These are phyloP conservation scores for Fissipunctia ypsillon DNA, from an alignment of 2,888 invertebrate genomes.

Conservation along the genomic window DNA sequence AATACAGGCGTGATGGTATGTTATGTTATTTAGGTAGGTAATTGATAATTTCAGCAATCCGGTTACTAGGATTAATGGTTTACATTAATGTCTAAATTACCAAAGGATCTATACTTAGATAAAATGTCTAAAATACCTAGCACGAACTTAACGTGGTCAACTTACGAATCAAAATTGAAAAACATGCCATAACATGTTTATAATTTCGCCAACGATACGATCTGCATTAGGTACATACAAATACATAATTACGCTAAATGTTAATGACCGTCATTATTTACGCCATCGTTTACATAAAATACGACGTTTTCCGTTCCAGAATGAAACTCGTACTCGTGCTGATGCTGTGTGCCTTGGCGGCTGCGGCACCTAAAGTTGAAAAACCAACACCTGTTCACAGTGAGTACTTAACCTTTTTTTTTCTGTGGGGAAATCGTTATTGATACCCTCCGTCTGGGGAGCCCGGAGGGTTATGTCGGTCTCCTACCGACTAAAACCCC, in stretches of 20 bases:
- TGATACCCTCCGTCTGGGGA: too few relatives aligned
- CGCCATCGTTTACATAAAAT: slow-evolving; percentile 39
- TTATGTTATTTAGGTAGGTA: too few relatives aligned
- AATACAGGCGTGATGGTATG: too few relatives aligned
- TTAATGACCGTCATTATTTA: slow-evolving; percentile 57
- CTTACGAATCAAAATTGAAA: slow-evolving; percentile 16
- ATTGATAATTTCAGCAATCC: not conserved
- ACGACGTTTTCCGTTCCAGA: slow-evolving; percentile 70
- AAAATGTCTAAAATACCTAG: not conserved
- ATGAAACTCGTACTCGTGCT: slow-evolving; percentile 81
- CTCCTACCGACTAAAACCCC: too few relatives aligned
- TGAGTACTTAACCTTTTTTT: too few relatives aligned
- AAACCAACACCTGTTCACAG: slow-evolving; percentile 54
- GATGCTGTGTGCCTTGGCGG: slow-evolving; percentile 76
- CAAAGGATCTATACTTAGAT: not conserved
- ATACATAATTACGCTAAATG: slow-evolving; percentile 33
- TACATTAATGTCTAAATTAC: slow-evolving; percentile 3
- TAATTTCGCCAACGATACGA: slow-evolving; percentile 55
- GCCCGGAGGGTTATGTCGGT: too few relatives aligned
- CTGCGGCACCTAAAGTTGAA: slow-evolving; percentile 74
- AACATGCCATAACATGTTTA: slow-evolving; percentile 38
- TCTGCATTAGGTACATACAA: slow-evolving; percentile 37
- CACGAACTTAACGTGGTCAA: slow-evolving; percentile 6
- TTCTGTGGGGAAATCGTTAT: too few relatives aligned
- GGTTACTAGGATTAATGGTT: not conserved